Evolutionary conservation across 92 coral and sea anemone species (phyloP).

Genomic region (Epizoanthus illoricatus): DNA sequence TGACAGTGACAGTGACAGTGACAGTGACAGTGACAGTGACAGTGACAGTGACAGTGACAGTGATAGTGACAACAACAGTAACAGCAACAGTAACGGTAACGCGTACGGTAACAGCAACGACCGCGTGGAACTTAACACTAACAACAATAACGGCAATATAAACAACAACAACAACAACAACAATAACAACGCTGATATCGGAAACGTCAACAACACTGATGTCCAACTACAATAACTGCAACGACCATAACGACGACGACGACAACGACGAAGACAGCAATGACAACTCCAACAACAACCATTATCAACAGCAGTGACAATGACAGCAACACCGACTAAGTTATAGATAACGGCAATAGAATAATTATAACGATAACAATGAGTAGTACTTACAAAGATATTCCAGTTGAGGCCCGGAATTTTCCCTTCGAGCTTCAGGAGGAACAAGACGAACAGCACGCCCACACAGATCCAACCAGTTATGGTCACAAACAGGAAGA

Average conservation of each 20-base stretch:
- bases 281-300: not conserved
- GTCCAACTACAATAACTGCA: not conserved
- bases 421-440: constrained; percentile 6
- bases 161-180: not conserved
- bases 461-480: constrained; percentile 25
- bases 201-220: not conserved
- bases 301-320: too few species aligned
- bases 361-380: not conserved
- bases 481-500: constrained; percentile 26
- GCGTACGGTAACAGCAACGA: not conserved
- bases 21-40: too few species aligned
- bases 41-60: too few species aligned
- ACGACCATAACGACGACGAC: constrained; percentile 19
- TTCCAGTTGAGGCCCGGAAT: constrained; percentile 2
- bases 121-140: not conserved
- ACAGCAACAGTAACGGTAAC: not conserved
- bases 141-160: not conserved
- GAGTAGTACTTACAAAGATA: constrained; percentile 12
- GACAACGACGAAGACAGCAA: not conserved
- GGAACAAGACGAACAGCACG: not conserved
- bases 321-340: too few species aligned
- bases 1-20: too few species aligned
- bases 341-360: not conserved
- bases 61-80: not conserved
- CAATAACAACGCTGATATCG: constrained; percentile 2